Percentiles rank a stretch among this genome's conserved stretches.
phyloP scores from a whole-genome alignment of 2,888 invertebrate species.

The Ornithoptera priamus region DNA sequence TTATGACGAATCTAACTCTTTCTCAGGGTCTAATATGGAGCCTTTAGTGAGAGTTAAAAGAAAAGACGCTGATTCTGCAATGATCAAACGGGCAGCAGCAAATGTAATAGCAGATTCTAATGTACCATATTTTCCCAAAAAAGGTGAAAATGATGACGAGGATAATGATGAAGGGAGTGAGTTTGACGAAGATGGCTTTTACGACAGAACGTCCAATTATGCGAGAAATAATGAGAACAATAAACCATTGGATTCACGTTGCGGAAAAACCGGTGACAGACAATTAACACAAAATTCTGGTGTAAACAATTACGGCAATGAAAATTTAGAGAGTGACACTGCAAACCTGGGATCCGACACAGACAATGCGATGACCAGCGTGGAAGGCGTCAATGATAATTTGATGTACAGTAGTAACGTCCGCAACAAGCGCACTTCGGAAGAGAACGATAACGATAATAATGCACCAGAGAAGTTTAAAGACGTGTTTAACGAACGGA shows the following conservation, averaged over 20 bases:
- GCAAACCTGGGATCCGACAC: constrained; percentile 63
- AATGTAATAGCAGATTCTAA: constrained; percentile 56
- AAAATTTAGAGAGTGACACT: constrained; percentile 44
- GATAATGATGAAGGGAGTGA: constrained; percentile 74
- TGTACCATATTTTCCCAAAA: constrained; percentile 60
- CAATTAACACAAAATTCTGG: constrained; percentile 34
- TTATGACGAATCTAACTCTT: constrained; percentile 48
- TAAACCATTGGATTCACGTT: constrained; percentile 12
- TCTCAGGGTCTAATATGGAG: constrained; percentile 46
- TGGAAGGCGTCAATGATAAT: constrained; percentile 66
- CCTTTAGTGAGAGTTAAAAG: constrained; percentile 70
- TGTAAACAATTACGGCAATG: constrained; percentile 34
- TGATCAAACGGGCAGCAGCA: constrained; percentile 55
- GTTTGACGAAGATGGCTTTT: constrained; percentile 73
- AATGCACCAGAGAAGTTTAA: constrained; percentile 30
- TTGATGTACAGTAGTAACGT: constrained; percentile 58
- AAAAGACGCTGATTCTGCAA: constrained; percentile 46
- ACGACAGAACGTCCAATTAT: constrained; percentile 55
- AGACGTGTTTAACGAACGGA: constrained; percentile 33
- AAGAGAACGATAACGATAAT: constrained; percentile 28
- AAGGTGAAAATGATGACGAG: constrained; percentile 65
- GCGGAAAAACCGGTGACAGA: constrained; percentile 22
- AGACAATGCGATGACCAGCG: constrained; percentile 61
- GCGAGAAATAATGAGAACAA: constrained; percentile 23
- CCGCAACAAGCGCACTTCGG: constrained; percentile 49